Evolutionary conservation across 2,797 vertebrate genomes (phyloP).

Genomic region (Gorsachius magnificus): DNA sequence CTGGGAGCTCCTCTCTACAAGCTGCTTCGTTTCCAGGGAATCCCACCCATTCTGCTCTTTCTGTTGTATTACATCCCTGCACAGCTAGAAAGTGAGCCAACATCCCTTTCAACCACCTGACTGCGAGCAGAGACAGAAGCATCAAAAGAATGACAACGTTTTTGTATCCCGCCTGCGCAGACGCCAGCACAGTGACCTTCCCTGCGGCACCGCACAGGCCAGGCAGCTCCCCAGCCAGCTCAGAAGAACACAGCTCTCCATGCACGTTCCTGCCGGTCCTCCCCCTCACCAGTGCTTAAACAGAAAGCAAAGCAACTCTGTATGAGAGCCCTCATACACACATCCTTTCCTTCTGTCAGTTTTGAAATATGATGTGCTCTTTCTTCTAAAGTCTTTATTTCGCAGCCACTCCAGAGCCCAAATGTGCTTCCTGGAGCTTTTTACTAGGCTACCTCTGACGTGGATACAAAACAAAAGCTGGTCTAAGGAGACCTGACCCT

Average conservation of each 20-base stretch:
- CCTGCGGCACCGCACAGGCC: accelerated
- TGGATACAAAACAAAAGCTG: background rate
- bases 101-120: background rate
- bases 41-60: background rate
- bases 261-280: background rate
- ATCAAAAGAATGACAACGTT: background rate
- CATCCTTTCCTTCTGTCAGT: background rate
- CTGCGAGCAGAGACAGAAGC: background rate
- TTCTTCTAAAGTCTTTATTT: background rate
- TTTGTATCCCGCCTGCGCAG: background rate
- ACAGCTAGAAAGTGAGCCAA: background rate
- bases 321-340: background rate
- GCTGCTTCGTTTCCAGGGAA: background rate
- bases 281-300: background rate
- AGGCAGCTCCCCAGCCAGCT: accelerated
- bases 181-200: background rate
- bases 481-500: background rate
- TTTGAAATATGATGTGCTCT: background rate
- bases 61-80: background rate
- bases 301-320: background rate
- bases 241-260: background rate
- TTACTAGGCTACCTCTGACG: background rate
- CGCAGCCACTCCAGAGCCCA: background rate
- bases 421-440: background rate
- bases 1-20: background rate